Conservation (phyloP, 2,797 vertebrate genomes). For the Anniella stebbinsi region DNA sequence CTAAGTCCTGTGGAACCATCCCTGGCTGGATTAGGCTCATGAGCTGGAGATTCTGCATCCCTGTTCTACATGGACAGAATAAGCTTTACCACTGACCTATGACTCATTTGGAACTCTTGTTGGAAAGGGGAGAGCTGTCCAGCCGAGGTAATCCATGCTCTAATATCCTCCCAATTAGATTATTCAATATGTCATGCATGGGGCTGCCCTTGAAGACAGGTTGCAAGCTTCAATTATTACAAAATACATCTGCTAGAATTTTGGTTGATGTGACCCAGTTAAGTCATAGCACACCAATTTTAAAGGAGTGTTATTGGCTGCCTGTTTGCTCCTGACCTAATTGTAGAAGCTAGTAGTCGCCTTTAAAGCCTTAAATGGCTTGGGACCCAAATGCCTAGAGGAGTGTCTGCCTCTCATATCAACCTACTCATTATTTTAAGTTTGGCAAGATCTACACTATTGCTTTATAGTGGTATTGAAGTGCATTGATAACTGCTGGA, state of each 20-base stretch:
- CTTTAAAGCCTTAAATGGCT: background rate
- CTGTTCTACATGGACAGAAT: background rate
- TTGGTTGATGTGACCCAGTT: background rate
- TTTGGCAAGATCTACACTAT: no score
- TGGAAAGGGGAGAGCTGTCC: background rate
- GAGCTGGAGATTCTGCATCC: background rate
- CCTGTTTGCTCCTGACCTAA: background rate
- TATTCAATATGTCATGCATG: no score
- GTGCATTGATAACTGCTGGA: no score
- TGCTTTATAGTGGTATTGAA: no score
- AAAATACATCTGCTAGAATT: background rate
- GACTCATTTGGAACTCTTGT: background rate
- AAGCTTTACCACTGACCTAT: no score
- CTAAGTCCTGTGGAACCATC: no score
- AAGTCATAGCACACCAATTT: background rate
- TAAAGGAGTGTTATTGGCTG: background rate
- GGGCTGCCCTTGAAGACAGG: no score
- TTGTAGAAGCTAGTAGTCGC: background rate
- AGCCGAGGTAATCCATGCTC: no score
- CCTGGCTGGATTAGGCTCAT: no score
- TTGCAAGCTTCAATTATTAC: background rate
- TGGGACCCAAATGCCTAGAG: background rate
- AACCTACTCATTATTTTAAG: background rate
- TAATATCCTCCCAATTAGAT: no score
- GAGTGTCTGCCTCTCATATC: background rate